phyloP scores from a whole-genome alignment of 2,797 vertebrate genomes.

The Peromyscus eremicus region DNA sequence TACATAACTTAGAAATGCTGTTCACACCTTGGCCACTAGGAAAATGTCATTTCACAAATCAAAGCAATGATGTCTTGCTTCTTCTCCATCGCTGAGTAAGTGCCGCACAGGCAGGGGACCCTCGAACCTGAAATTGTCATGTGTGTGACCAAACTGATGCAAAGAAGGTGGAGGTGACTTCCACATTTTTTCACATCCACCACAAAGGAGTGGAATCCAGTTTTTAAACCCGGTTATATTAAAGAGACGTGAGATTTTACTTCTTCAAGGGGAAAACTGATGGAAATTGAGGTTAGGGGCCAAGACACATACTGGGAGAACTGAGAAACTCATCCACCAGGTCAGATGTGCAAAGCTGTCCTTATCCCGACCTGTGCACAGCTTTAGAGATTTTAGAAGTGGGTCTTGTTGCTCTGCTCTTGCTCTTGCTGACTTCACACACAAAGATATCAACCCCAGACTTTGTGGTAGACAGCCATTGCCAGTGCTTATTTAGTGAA shows the following conservation, averaged over 20 bases:
- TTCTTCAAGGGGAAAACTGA: neutral
- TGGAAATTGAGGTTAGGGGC: neutral
- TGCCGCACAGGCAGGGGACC: fast-evolving
- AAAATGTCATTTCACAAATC: fast-evolving
- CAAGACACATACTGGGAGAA: neutral
- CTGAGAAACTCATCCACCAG: fast-evolving
- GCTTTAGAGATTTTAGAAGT: neutral
- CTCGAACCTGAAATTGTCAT: fast-evolving
- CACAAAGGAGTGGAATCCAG: neutral
- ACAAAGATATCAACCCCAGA: fast-evolving
- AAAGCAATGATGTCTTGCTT: neutral
- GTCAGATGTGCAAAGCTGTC: neutral
- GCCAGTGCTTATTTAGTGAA: too few species aligned
- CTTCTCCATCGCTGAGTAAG: fast-evolving
- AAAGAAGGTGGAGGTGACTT: neutral
- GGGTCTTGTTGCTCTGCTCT: neutral
- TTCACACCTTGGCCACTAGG: neutral
- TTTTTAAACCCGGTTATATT: neutral
- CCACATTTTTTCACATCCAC: neutral
- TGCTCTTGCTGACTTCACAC: neutral
- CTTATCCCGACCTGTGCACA: neutral
- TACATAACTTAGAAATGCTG: neutral
- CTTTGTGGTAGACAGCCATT: fast-evolving
- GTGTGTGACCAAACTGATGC: fast-evolving
- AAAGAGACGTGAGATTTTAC: too few species aligned